Evolutionary conservation across 2,113 vertebrate genomes (phyloP), one percentile per base, ranked within the genome.

Genomic region (Mesocricetus auratus): DNA sequence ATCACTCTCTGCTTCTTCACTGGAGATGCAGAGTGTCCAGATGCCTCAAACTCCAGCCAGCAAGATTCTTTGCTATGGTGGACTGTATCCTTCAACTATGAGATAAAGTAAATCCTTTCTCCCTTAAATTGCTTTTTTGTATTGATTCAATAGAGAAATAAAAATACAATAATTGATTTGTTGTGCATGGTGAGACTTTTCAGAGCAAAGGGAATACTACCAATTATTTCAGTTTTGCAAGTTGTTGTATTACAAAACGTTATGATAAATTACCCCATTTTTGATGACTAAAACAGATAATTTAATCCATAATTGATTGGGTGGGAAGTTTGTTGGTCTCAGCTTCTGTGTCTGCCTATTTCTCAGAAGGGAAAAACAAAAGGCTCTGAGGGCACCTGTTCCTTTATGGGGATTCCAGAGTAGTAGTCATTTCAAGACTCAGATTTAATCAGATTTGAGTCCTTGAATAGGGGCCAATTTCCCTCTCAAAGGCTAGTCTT

Each of bases 131-230:
- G 58, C 39, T 62, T 42, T 83, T 31, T 83, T 83, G 42, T 83
- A 62, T 62, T 26, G 17, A 42, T 42, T 39, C n/a, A 42, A 42
- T 8, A 29, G 1, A 62, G 24, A 62, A 64, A 62, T 42, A 31
- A 45, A 58, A 60, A 62, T 31, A 42, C 39, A 75, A 45, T 75
- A 11, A 77, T 45, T 83, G 24, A 83, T 26, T 83, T 83, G 39
- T 95, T 90, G 66, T 47, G 26, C 16, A 33, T 97, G 89, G 45
- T 96, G 75, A 97, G 11, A 73, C 77, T 78, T 79, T 73, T 60
- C 13, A 9, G 19, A 31, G 73, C 3, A 42, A 33, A 85, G 21
- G 26, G 19, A 33, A 45, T 26, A 77, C 5, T 90, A 50, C 16
- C 64, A 81, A 89, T 31, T 88, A 17, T 69, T 45, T 94, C 64